Evolutionary conservation across 2,797 vertebrate genomes (phyloP), one percentile per base, ranked within the genome.

Genomic region (Xerus rutilus): DNA sequence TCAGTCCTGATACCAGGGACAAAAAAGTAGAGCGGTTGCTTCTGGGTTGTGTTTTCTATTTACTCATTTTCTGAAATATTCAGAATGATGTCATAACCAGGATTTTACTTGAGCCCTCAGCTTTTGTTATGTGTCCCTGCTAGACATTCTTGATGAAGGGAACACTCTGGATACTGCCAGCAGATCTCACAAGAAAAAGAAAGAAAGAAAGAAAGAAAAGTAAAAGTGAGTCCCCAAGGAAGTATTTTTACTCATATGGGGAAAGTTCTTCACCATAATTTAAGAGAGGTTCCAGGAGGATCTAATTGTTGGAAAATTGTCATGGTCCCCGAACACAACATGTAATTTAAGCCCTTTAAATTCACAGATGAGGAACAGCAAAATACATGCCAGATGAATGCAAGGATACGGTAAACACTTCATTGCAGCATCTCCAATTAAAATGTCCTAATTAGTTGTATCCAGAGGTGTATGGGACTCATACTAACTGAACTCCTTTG

Each of bases 261-360:
- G 45, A 32, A 78, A 86, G 74, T 54, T 76, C 59, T 87, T 88
- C 17, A n/a, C 23, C 21, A 15, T 78, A 83, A 94, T 88, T 91
- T 95, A 96, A 94, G 35, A 20, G 43, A 85, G 69, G 77, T 52
- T 95, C 78, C 84, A 96, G 91, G 20, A 92, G 81, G n/a, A 49
- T 87, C 76, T 97, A 96, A 96, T 93, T 96, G n/a, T 82, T 76
- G 57, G 65, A 94, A 67, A 96, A 95, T 83, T 70, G 73, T 86
- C 91, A 23, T 15, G 45, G 57, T 88, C 91, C 76, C 79, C 67
- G 77, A 95, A 21, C 89, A 85, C 59, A 96, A 82, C 57, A 87
- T 78, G 81, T 79, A 87, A 96, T 76, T 84, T 94, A 91, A 96
- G n/a, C 35, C n/a, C 30, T 21, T 0, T 70, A 92, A 95, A 86